phyloP scores from a whole-genome alignment of 2,888 invertebrate species.

The Laspeyria flexula region DNA sequence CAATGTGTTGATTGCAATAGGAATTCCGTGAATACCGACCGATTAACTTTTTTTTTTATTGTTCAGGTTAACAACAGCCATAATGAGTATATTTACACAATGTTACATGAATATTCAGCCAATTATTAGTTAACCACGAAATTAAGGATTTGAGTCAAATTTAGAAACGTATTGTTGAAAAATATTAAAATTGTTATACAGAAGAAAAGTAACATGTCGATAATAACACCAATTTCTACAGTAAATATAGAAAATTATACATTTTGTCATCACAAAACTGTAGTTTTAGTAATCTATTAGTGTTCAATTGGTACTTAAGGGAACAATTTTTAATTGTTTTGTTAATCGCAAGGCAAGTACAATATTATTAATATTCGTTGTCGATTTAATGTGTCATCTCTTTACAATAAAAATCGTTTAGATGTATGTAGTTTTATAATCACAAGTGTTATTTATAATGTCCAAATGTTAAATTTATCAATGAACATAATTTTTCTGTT shows the following conservation, averaged over 20 bases:
- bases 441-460: background rate
- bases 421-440: background rate
- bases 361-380: slow-evolving; percentile 19
- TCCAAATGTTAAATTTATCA: background rate
- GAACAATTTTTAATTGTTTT: slow-evolving; percentile 38
- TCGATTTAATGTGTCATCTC: slow-evolving; percentile 20
- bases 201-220: background rate
- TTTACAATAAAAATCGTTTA: slow-evolving; percentile 14
- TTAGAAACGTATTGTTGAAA: too few species aligned
- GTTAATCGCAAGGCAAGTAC: slow-evolving; percentile 16
- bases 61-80: too few species aligned
- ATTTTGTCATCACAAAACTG: slow-evolving; percentile 9
- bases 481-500: background rate
- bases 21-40: too few species aligned
- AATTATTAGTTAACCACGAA: too few species aligned
- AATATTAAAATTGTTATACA: too few species aligned
- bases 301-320: slow-evolving; percentile 59
- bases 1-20: too few species aligned
- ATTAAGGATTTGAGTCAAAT: too few species aligned
- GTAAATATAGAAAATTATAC: background rate
- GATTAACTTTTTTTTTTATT: too few species aligned
- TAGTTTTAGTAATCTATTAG: slow-evolving; percentile 40
- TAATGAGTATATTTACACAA: too few species aligned
- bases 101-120: too few species aligned
- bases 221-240: background rate